Percentiles rank a stretch among this genome's conserved stretches.
These are phyloP conservation scores for Drosophila kepulauana DNA, from an alignment of 1,140 invertebrate genomes.

Conservation along the genomic window DNA sequence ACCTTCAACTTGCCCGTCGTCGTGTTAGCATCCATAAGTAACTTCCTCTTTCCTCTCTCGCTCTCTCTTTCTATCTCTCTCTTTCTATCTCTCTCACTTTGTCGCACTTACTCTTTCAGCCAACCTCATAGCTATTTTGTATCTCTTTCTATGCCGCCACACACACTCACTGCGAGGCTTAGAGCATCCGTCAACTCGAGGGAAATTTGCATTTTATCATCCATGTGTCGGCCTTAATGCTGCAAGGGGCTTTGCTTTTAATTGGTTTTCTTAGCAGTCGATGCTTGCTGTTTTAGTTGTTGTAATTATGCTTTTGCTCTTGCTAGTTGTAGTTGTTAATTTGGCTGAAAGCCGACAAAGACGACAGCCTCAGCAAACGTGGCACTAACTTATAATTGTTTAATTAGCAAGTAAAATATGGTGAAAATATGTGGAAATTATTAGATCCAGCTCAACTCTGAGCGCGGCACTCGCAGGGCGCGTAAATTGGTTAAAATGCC, in stretches of 20 bases:
- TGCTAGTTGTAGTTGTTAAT: constrained; percentile 59
- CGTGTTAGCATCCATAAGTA: constrained; percentile 17
- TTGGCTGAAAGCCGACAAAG: constrained; percentile 45
- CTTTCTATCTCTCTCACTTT: neutral
- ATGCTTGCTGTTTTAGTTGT: constrained; percentile 5
- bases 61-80: neutral
- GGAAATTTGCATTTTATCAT: constrained; percentile 84
- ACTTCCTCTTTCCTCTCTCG: neutral
- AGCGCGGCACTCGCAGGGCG: neutral
- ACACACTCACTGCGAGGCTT: constrained; percentile 5
- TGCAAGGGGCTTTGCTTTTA: constrained; percentile 73
- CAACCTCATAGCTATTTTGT: neutral
- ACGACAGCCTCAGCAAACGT: constrained; percentile 27
- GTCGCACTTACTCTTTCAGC: neutral
- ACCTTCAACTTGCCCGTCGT: constrained; percentile 56
- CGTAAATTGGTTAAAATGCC: constrained; percentile 24
- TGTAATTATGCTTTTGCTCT: neutral
- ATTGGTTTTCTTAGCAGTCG: constrained; percentile 70
- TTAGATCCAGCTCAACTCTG: constrained; percentile 47
- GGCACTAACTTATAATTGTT: constrained; percentile 77
- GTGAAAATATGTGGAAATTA: constrained; percentile 76
- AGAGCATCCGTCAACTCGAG: constrained; percentile 53
- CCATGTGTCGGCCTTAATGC: constrained; percentile 55
- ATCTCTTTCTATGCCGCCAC: constrained; percentile 2
- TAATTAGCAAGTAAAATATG: constrained; percentile 80